phyloP scores from a whole-genome alignment of 1,140 invertebrate species.

The Armadillidium nasatum region DNA sequence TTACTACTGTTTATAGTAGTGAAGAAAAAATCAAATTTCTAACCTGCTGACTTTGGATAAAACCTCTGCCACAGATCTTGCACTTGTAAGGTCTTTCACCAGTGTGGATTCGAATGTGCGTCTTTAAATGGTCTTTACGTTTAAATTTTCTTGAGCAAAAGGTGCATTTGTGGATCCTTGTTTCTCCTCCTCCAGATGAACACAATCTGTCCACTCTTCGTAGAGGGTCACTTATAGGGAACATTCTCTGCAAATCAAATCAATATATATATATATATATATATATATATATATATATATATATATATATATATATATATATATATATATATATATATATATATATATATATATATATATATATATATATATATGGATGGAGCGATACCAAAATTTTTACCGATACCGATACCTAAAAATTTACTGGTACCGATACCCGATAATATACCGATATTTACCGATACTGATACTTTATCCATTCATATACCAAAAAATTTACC shows the following conservation, averaged over 20 bases:
- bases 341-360: not conserved
- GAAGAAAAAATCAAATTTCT: not conserved
- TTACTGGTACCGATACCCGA: no score
- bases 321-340: slow-evolving; percentile 2
- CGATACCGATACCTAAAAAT: no score
- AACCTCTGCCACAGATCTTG: slow-evolving; percentile 52
- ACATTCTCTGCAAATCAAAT: slow-evolving; percentile 33
- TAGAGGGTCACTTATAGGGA: slow-evolving; percentile 42
- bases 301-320: not conserved
- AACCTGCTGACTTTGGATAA: slow-evolving; percentile 45
- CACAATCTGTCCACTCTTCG: slow-evolving; percentile 36
- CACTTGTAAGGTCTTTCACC: slow-evolving; percentile 64
- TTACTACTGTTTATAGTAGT: slow-evolving; percentile 16
- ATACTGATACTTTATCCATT: no score
- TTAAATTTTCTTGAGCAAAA: slow-evolving; percentile 44
- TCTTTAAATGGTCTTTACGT: slow-evolving; percentile 62
- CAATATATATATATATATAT: no score
- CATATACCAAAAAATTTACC: no score
- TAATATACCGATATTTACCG: no score
- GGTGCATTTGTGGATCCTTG: slow-evolving; percentile 44
- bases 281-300: not conserved
- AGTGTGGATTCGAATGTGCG: slow-evolving; percentile 75
- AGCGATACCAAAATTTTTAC: no score
- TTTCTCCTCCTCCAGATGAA: slow-evolving; percentile 34
- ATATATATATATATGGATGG: not conserved